Base-by-base conservation (phyloP, 2,797 vertebrate species). In the Amphiprion clarkii region DNA sequence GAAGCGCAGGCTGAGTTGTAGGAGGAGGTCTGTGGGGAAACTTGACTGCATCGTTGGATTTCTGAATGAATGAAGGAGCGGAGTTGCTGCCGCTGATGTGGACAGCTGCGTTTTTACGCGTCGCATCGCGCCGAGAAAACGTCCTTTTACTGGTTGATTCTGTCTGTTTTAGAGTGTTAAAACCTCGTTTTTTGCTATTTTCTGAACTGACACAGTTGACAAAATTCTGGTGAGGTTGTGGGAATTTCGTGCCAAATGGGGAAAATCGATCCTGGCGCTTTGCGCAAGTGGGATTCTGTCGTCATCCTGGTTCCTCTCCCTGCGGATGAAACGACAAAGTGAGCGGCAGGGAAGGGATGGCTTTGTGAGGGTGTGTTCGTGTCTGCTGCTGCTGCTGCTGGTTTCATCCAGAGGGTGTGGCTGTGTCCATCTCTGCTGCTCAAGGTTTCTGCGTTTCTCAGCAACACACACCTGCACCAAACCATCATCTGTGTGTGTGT, bases 371-470 rank as follows among this genome's bases (percentile, higher is more conserved):
- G 42, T 56, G 77, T 46, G 70, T 58, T 25, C 29, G 3, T 11
- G 8, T 60, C n/a, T 66, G 17, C 63, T 27, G 2, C 4, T 27
- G 2, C 4, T 14, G 27, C 29, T 31, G 57, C 33, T 36, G 63
- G 8, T 63, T 66, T 46, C 54, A 62, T 36, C 48, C 71, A n/a
- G 13, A 42, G 88, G 89, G 88, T 81, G 88, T 84, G 88, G 89
- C 87, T 55, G 55, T 21, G 57, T 71, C 62, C 70, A 39, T 77
- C 69, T 63, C 36, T 13, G 57, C 64, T 63, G 62, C 29, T 67
- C 31, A 58, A 3, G 51, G 46, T 68, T 17, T 64, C 58, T 72
- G 62, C 62, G 13, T 25, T 19, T 67, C 19, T 5, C 67, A 65
- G 70, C 64, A 21, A 77, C 74, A 81, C 71, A 82, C 66, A 79